Evolutionary conservation across 2,797 vertebrate genomes (phyloP), one percentile per base, ranked within the genome.

Genomic region (Dromococcyx pavoninus): DNA sequence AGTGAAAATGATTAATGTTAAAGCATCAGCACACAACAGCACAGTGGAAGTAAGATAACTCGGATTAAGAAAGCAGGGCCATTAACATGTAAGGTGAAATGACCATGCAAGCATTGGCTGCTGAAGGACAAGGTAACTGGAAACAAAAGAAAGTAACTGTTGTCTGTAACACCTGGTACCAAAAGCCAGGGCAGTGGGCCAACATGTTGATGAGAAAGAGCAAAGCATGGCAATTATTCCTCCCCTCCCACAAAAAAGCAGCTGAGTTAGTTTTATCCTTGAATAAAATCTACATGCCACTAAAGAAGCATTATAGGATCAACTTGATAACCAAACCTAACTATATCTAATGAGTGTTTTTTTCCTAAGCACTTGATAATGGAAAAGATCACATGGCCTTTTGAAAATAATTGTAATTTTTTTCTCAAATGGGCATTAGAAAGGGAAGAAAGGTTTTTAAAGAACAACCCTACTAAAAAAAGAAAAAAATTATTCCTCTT

Each of bases 1-100:
- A 85, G 57, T 28, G 75, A 89, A 95, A 86, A 79, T 67, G 86
- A 95, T 95, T 93, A 95, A 92, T 77, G 50, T 27, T 48, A 8
- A 35, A 67, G 30, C 35, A 80, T n/a, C 75, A 82, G 69, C 64
- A 71, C 67, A 56, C 25, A 75, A 22, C 33, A 90, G 53, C 61
- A 30, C 35, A 65, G 30, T 51, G n/a, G 25, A 88, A 86, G 56
- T 16, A 66, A 82, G 82, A 88, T 65, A 94, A 27, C 50, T 50
- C 46, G n/a, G 17, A 24, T 79, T 91, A 51, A 74, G 91, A 74
- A 92, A 80, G 41, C 77, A 43, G 37, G 21, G 78, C 60, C 65
- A 71, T 85, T 91, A 92, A 54, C 22, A 35, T 33, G 70, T 71
- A 82, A 89, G 81, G 69, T 89, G 74, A 93, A 93, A 67, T 57